Evolutionary conservation across 1,140 invertebrate species (phyloP), one percentile per base, ranked within the genome.

Genomic region (Drosophila nannoptera): DNA sequence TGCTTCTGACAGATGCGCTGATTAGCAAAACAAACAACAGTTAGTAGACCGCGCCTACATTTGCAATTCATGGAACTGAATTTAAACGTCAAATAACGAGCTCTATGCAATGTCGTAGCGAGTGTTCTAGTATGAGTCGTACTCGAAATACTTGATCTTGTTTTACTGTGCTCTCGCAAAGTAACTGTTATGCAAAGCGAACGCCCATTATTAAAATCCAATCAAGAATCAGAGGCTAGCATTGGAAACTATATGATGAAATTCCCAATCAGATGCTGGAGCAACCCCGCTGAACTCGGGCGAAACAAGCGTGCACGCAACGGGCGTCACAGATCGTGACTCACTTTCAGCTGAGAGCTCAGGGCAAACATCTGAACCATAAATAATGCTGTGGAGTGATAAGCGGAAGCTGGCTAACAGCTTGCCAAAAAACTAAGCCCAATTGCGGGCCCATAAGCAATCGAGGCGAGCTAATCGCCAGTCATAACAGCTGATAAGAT

Each of bases 401-500:
- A 40, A 63, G 61, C 42, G 59, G 59, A 68, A 68, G 54, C 50
- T 33, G 32, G 56, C 16, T 16, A 46, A 36, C 42, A 54, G 46
- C 32, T 53, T 55, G 67, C 16, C 60, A 64, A 32, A 55, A 46
- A 32, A 12, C 45, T 65, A 69, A 58, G 38, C 53, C 55, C 11
- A 65, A 53, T 65, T 45, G 32, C 4, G 32, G 12, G 22, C 46
- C 56, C 9, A 50, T 49, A 49, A 9, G 32, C 53, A 29, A 55
- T 46, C 32, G n/a, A n/a, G n/a, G 45, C 35, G 12, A 45, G 31
- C 31, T 52, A 53, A 69, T 49, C 60, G 52, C 45, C n/a, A 29
- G 50, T 12, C 36, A 29, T 45, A 61, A 14, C 31, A 7, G 22
- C 53, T 43, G 67, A 69, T 69, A 58, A 69, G 53, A 58, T 69